Evolutionary conservation across 2,113 vertebrate species (phyloP), one percentile per base, ranked within the genome.

Genomic region (Gymnogyps californianus): DNA sequence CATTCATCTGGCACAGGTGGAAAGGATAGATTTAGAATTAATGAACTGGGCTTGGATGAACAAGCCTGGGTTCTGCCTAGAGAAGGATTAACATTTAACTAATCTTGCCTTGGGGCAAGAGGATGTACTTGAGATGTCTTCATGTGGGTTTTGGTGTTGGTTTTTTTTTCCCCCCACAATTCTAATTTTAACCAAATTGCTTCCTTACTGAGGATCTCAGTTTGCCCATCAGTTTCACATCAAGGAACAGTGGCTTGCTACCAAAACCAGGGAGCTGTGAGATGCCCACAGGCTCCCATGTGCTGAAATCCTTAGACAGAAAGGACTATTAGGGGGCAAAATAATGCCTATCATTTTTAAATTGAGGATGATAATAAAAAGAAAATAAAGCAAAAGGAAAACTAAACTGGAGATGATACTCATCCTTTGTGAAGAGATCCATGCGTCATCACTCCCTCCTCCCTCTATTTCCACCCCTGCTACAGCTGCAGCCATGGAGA

Each of bases 401-500:
- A 83, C 10, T 11, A 54, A 76, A 54, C 24, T 42, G 28, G 32
- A 66, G 44, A 70, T 44, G 52, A 55, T 13, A 13, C 47, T 34
- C 34, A 94, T 86, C 69, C 57, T 71, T 65, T 52, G 21, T 15
- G 38, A 89, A 85, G n/a, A 17, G 29, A 22, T 89, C 65, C 34
- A 25, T 51, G 67, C 9, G 1, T 89, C 83, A 61, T 72, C 76
- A 29, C 29, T 81, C 70, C 87, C 26, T 94, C 58, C 38, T 66
- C 46, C 81, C 55, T 25, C 47, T 64, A 81, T 67, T 87, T 71
- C 83, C 26, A 16, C 2, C 25, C 44, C 61, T 59, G 42, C 9
- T 82, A 29, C 92, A 97, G 86, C 83, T 96, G 91, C 87, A 95
- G 40, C 46, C 78, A n/a, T 4, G 6, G 91, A 97, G 95, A 97